These are phyloP conservation scores for Cololabis saira DNA, from an alignment of 2,113 vertebrate genomes.

Conservation along the genomic window DNA sequence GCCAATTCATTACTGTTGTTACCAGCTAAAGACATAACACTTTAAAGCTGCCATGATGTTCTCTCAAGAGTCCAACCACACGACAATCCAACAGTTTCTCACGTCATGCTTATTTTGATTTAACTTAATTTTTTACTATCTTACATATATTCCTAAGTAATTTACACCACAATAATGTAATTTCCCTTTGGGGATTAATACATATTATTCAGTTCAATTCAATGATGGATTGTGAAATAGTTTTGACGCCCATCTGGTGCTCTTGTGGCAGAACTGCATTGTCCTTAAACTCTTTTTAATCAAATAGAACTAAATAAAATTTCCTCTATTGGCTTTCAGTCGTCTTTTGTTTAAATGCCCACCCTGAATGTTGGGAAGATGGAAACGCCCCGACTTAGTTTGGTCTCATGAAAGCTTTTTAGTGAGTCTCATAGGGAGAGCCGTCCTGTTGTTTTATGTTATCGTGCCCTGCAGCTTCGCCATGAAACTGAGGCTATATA, in stretches of 20 bases:
- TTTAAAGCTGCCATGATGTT: no score
- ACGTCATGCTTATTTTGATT: no score
- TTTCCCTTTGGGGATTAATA: no score
- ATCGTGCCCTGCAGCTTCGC: slow-evolving; percentile 73
- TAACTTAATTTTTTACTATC: no score
- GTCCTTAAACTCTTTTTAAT: slow-evolving; percentile 12
- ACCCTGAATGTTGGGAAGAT: slow-evolving; percentile 50
- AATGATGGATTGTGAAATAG: slow-evolving; percentile 31
- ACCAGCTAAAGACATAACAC: no score
- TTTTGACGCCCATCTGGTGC: slow-evolving; percentile 25
- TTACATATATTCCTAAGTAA: no score
- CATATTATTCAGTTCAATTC: no score
- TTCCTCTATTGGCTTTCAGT: slow-evolving; percentile 10
- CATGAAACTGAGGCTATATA: slow-evolving; percentile 55
- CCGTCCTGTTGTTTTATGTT: slow-evolving; percentile 72
- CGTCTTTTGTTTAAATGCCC: slow-evolving; percentile 33
- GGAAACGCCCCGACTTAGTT: slow-evolving; percentile 62
- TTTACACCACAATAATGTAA: no score
- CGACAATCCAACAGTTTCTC: no score
- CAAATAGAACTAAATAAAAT: not conserved
- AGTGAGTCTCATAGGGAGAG: slow-evolving; percentile 59
- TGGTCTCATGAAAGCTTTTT: slow-evolving; percentile 58
- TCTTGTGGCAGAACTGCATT: slow-evolving; percentile 1
- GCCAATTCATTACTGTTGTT: no score
- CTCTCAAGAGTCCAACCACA: no score